Percentiles rank a stretch among this genome's conserved stretches.
Evolutionary conservation across 2,113 vertebrate species (phyloP).

Genomic region (Xenopus laevis): DNA sequence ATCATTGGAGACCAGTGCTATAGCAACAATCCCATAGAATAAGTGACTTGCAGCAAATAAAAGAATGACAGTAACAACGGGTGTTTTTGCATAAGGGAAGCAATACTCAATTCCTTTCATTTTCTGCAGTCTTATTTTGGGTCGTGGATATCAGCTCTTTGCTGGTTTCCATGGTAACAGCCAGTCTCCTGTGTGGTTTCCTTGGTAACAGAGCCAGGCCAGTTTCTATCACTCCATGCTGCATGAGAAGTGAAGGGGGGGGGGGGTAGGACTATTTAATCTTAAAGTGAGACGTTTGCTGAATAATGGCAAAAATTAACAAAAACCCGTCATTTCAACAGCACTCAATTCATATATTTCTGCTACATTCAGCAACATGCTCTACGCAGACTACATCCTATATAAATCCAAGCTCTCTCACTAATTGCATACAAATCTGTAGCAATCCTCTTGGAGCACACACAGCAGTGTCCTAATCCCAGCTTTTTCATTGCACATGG

Average conservation of each 20-base stretch:
- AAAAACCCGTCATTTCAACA: too few relatives aligned
- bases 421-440: not conserved
- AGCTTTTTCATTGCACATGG: too few relatives aligned
- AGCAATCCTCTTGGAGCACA: too few relatives aligned
- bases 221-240: conserved; percentile 4
- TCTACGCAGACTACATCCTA: not conserved
- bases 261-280: not conserved
- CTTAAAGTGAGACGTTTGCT: conserved; percentile 1
- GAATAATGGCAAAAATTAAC: not conserved
- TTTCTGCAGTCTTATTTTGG: conserved; percentile 11
- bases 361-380: not conserved
- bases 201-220: conserved; percentile 23
- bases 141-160: not conserved
- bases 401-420: not conserved
- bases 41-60: too few relatives aligned
- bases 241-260: not conserved
- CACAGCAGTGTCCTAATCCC: too few relatives aligned
- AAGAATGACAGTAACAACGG: too few relatives aligned
- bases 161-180: conserved; percentile 33
- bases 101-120: too few relatives aligned
- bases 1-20: too few relatives aligned
- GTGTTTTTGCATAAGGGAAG: too few relatives aligned
- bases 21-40: too few relatives aligned
- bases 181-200: conserved; percentile 32
- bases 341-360: not conserved